A percentile compares a stretch with the other conserved stretches of the same genome.
phyloP scores from a whole-genome alignment of 2,888 invertebrate genomes.

The Tortricodes alternella region DNA sequence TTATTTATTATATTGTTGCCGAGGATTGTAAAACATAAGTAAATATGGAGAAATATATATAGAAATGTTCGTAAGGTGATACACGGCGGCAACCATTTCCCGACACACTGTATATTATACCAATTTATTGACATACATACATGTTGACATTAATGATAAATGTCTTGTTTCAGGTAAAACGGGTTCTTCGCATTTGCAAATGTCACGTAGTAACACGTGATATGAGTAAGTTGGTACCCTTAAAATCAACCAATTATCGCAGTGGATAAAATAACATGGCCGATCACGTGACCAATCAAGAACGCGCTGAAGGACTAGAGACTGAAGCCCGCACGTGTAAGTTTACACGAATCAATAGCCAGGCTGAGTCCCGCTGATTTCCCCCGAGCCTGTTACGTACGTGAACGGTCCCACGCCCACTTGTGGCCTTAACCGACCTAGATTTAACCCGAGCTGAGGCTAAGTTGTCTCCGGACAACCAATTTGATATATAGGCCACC shows the following conservation, averaged over 20 bases:
- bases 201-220: neutral
- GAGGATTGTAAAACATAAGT: no score
- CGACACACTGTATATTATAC: no score
- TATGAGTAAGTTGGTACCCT: neutral
- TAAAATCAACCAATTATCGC: neutral
- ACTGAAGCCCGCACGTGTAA: neutral
- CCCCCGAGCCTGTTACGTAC: conserved; percentile 5
- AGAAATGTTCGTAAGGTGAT: no score
- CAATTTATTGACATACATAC: neutral
- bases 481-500: no score
- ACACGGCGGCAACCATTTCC: no score
- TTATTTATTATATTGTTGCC: no score
- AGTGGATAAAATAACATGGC: neutral
- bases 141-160: neutral
- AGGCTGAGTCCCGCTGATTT: conserved; percentile 5
- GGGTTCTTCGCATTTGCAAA: neutral
- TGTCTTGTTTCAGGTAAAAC: neutral
- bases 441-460: neutral
- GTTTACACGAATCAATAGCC: neutral
- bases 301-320: no score
- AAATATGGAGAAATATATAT: no score
- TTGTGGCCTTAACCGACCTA: neutral
- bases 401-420: conserved; percentile 1
- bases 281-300: neutral
- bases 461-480: neutral